Conservation (phyloP, 2,888 invertebrate species). For the Oscheius sp. region DNA sequence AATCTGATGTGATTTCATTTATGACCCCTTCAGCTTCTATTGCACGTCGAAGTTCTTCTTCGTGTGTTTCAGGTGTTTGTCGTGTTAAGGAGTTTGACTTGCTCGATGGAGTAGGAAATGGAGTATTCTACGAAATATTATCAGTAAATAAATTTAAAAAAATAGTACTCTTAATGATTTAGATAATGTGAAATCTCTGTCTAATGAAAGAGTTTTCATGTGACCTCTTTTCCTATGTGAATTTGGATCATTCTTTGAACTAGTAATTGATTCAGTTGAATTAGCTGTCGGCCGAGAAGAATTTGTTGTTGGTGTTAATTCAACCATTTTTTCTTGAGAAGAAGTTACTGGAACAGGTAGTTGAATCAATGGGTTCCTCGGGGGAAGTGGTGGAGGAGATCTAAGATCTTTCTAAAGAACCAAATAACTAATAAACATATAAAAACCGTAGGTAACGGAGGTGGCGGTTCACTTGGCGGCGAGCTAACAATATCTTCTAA, state of each 20-base stretch:
- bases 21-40: constrained; percentile 55
- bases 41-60: constrained; percentile 61
- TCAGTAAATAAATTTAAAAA: not conserved
- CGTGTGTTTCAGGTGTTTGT: constrained; percentile 42
- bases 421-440: not conserved
- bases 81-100: constrained; percentile 61
- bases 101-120: constrained; percentile 59
- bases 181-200: constrained; percentile 63
- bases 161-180: constrained; percentile 57
- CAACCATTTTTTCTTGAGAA: constrained; percentile 25
- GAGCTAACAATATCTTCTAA: constrained; percentile 19
- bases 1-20: constrained; percentile 34
- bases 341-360: constrained; percentile 46
- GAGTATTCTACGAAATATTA: constrained; percentile 48
- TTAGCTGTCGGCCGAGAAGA: constrained; percentile 18
- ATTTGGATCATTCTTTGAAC: not conserved
- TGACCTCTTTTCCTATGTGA: constrained; percentile 54
- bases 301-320: not conserved
- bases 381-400: constrained; percentile 56
- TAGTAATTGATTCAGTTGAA: constrained; percentile 21
- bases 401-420: constrained; percentile 9
- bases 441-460: constrained; percentile 16
- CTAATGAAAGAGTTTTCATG: constrained; percentile 65
- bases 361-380: constrained; percentile 49
- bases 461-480: constrained; percentile 32